Evolutionary conservation across 2,888 invertebrate genomes (phyloP).

Genomic region (Hyalella azteca): DNA sequence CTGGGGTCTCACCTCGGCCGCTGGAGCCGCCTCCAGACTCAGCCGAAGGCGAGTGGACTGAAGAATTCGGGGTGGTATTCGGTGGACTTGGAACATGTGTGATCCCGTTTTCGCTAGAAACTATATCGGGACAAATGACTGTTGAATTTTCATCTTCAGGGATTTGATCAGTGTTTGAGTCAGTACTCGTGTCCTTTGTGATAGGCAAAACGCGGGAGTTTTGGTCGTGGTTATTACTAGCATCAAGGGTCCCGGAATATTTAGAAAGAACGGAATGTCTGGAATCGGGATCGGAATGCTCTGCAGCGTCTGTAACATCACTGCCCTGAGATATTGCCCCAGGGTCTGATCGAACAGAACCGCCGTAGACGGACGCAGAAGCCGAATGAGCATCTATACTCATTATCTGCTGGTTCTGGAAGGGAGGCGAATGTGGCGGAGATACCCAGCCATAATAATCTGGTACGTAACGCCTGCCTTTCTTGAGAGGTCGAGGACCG

Average conservation of each 20-base stretch:
- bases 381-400: slow-evolving; percentile 41
- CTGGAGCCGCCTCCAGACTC: slow-evolving; percentile 52
- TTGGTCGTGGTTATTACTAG: background rate
- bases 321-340: slow-evolving; percentile 2
- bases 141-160: slow-evolving; percentile 44
- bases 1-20: slow-evolving; percentile 48
- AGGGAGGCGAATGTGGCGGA: slow-evolving; percentile 51
- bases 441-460: slow-evolving; percentile 57
- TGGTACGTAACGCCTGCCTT: slow-evolving; percentile 46
- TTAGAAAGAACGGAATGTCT: slow-evolving; percentile 3
- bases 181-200: slow-evolving; percentile 32
- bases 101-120: too few relatives aligned
- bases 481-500: slow-evolving; percentile 38
- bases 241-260: slow-evolving; percentile 39
- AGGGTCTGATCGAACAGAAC: slow-evolving; percentile 50
- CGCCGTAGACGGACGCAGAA: slow-evolving; percentile 52
- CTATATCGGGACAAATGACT: slow-evolving; percentile 36
- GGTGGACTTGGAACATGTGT: too few relatives aligned
- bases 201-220: slow-evolving; percentile 35
- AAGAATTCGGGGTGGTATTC: too few relatives aligned
- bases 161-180: slow-evolving; percentile 43
- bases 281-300: slow-evolving; percentile 3
- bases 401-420: slow-evolving; percentile 49
- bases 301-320: background rate
- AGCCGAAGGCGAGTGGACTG: too few relatives aligned